Evolutionary conservation across 2,797 vertebrate genomes (phyloP).

Genomic region (Pygocentrus nattereri): DNA sequence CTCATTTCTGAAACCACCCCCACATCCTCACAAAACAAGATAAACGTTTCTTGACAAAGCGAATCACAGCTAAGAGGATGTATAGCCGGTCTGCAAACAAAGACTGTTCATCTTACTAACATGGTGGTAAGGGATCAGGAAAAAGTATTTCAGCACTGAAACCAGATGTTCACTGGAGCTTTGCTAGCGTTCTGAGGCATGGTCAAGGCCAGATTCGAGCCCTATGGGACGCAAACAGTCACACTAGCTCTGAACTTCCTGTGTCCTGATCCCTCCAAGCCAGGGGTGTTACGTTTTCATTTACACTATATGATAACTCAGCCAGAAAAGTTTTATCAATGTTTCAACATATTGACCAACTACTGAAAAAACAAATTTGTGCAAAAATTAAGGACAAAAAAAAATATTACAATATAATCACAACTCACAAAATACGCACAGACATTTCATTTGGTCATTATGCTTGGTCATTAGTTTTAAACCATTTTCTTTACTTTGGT

Average conservation of each 20-base stretch:
- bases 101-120: slow-evolving; percentile 32
- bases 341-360: no score
- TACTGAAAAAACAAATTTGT: no score
- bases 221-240: not conserved
- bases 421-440: no score
- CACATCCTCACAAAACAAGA: slow-evolving; percentile 50
- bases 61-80: slow-evolving; percentile 12
- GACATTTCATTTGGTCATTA: no score
- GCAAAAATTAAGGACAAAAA: no score
- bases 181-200: slow-evolving; percentile 41
- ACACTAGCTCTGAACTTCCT: slow-evolving; percentile 18
- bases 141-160: slow-evolving; percentile 39
- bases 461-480: no score
- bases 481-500: no score
- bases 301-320: no score
- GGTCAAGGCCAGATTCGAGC: slow-evolving; percentile 31
- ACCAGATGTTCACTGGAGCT: slow-evolving; percentile 54
- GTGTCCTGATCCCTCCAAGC: not conserved
- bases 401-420: no score
- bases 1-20: slow-evolving; percentile 50
- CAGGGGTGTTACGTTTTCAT: no score
- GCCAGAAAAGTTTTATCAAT: no score
- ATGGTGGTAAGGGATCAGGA: slow-evolving; percentile 20
- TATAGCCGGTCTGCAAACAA: slow-evolving; percentile 34
- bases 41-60: slow-evolving; percentile 53